Base-by-base conservation (phyloP, 2,888 invertebrate species). In the Heteromyza rotundicornis region DNA sequence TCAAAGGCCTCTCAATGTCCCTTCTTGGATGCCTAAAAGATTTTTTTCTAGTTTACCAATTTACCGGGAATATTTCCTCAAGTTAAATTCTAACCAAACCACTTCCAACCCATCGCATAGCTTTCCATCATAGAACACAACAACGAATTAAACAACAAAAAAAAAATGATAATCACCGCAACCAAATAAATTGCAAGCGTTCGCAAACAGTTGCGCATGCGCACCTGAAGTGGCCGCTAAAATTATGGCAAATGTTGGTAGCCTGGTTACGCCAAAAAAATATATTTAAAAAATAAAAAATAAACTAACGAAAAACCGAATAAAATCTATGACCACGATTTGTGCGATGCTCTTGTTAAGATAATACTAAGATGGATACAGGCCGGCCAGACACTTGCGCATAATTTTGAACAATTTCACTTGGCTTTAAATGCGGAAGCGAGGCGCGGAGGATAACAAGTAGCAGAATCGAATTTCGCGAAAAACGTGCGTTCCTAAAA, bases 401-500 rank as follows among this genome's bases (percentile, higher is more conserved):
- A 47, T 47, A 47, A 47, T 47, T 40, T 47, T 19, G 17, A 5
- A 47, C 17, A 47, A 19, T 40, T 17, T 40, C n/a, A n/a, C 40
- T 40, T 40, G 16, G 5, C 10, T 5, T 27, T 27, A 27, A 7
- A 40, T 40, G 5, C 14, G 40, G 14, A n/a, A 8, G 40, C n/a
- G 40, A n/a, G 19, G 47, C 47, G 47, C 17, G 32, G 49, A 35
- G 51, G 20, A 57, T 57, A 27, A 61, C 61, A 51, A 66, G 65
- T 64, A 62, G 64, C 62, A 50, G 62, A 55, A 62, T 64, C 64
- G 56, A 62, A 62, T 66, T 66, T 62, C 57, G 56, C 55, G 17
- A 53, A 62, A 66, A 64, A 62, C 66, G 66, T 66, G 66, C 66
- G 66, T 66, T 64, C 17, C 47, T 2, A 47, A 40, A 40, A n/a